Evolutionary conservation across 2,888 invertebrate species (phyloP).

Genomic region (Lithophane ornitopus): DNA sequence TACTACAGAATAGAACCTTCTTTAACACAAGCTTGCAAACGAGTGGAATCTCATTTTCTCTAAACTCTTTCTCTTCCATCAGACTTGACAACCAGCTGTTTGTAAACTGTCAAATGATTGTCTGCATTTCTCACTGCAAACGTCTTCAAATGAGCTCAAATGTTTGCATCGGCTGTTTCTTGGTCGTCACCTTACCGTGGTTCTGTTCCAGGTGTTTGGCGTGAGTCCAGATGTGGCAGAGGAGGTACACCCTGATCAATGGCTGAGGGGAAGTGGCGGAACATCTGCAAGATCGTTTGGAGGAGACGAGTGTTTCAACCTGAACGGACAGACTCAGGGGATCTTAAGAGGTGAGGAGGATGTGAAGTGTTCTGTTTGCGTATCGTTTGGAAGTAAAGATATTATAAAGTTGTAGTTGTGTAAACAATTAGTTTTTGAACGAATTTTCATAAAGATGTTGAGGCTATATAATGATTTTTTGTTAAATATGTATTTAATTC

Average conservation of each 20-base stretch:
- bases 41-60: not conserved
- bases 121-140: not conserved
- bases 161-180: constrained; percentile 26
- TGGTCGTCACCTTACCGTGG: constrained; percentile 10
- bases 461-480: too few relatives aligned
- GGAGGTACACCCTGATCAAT: constrained; percentile 75
- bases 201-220: constrained; percentile 53
- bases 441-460: too few relatives aligned
- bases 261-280: constrained; percentile 79
- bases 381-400: not conserved
- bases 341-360: constrained; percentile 76
- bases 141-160: constrained; percentile 10
- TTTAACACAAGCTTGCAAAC: not conserved
- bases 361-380: not conserved
- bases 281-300: constrained; percentile 71
- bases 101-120: constrained; percentile 7
- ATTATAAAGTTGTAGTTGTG: not conserved
- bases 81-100: constrained; percentile 23
- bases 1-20: not conserved
- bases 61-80: constrained; percentile 5
- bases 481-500: too few relatives aligned
- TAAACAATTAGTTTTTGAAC: too few relatives aligned
- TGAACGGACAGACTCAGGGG: constrained; percentile 72
- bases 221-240: constrained; percentile 71
- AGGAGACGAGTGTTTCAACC: constrained; percentile 75